These are phyloP conservation scores for Cisticola juncidis DNA, from an alignment of 2,113 vertebrate genomes.

Conservation along the genomic window DNA sequence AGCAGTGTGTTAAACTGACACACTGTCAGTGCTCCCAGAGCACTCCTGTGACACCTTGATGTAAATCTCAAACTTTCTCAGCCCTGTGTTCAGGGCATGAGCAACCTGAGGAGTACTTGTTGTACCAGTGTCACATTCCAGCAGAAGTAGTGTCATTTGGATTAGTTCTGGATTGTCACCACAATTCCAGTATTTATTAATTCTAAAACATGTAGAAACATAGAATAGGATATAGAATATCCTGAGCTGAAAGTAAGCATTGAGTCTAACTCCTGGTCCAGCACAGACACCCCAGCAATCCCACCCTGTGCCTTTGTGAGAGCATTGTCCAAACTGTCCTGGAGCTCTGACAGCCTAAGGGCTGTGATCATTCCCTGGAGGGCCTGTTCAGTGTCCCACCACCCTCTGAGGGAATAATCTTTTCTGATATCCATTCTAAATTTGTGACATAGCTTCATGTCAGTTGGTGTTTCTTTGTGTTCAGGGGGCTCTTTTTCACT, in stretches of 20 bases:
- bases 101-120: not conserved
- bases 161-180: not conserved
- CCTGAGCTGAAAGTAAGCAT: not conserved
- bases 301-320: not conserved
- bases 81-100: not conserved
- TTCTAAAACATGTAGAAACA: not conserved
- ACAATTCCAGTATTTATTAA: not conserved
- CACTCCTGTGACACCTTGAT: not conserved
- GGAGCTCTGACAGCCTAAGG: not conserved
- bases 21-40: not conserved
- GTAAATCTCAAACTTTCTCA: not conserved
- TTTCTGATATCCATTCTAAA: rapidly evolving
- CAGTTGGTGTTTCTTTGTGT: not conserved
- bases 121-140: not conserved
- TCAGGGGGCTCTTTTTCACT: not conserved
- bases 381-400: not conserved
- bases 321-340: rapidly evolving
- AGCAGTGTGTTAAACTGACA: not conserved
- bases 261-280: rapidly evolving
- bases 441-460: not conserved
- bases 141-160: not conserved
- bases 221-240: not conserved
- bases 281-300: not conserved
- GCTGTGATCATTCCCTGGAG: not conserved
- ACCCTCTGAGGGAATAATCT: not conserved